Percentiles rank a stretch among this genome's conserved stretches.
Conservation (phyloP, 1,140 invertebrate genomes). For the Pseudomyrmex gracilis region DNA sequence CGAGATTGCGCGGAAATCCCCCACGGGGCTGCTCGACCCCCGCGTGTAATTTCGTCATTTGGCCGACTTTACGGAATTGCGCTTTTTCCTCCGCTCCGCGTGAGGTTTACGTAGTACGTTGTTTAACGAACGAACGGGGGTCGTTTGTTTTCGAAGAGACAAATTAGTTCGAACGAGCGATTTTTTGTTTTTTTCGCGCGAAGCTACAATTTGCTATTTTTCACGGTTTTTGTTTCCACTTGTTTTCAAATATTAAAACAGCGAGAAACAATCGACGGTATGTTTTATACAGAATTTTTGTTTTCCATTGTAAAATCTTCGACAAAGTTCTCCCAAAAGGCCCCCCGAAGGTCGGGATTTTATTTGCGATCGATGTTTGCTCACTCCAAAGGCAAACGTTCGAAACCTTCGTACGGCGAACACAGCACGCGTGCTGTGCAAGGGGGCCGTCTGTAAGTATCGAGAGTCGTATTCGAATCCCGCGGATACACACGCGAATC, state of each 20-base stretch:
- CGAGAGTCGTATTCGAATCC: not conserved
- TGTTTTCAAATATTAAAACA: too few relatives aligned
- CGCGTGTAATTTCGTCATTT: constrained; percentile 53
- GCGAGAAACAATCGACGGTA: too few relatives aligned
- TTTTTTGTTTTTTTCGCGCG: not conserved
- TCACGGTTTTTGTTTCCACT: too few relatives aligned
- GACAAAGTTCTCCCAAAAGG: not conserved
- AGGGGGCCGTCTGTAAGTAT: not conserved
- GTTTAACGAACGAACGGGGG: not conserved
- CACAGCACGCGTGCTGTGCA: not conserved
- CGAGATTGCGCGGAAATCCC: constrained; percentile 51
- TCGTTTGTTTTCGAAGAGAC: not conserved
- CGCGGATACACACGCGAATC: not conserved
- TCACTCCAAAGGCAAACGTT: not conserved
- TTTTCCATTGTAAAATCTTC: not conserved
- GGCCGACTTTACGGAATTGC: constrained; percentile 42
- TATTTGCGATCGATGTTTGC: not conserved
- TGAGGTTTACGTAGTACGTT: not conserved
- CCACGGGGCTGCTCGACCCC: constrained; percentile 17
- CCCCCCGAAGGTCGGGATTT: not conserved
- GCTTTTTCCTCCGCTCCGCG: constrained; percentile 3
- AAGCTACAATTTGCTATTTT: not conserved
- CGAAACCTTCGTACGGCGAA: not conserved
- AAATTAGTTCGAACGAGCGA: not conserved
- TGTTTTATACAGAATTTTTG: not conserved